Evolutionary conservation across 1,140 invertebrate genomes (phyloP).

Genomic region (Cydia fagiglandana): DNA sequence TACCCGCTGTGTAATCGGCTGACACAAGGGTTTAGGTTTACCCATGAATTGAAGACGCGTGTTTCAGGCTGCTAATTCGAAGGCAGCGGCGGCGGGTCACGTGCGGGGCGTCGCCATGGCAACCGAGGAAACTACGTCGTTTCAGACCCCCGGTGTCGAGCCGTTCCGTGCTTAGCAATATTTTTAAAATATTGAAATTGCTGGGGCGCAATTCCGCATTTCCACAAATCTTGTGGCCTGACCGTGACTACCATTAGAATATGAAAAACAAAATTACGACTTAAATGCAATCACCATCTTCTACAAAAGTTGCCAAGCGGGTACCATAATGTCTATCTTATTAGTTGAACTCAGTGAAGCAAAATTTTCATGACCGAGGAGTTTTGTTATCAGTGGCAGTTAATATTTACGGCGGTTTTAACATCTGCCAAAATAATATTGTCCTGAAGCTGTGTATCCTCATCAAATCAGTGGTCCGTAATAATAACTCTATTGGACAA

Average conservation of each 20-base stretch:
- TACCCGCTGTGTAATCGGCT: constrained; percentile 46
- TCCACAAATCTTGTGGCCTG: not conserved
- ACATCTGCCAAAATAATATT: constrained; percentile 14
- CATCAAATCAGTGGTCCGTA: constrained; percentile 64
- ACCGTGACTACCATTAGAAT: not conserved
- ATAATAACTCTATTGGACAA: constrained; percentile 71
- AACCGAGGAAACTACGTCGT: constrained; percentile 74
- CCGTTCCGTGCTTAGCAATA: not conserved
- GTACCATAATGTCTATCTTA: no score
- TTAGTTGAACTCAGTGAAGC: no score
- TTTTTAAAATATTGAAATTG: constrained; percentile 28
- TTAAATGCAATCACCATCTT: no score
- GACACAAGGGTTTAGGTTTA: constrained; percentile 45
- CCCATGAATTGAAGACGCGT: constrained; percentile 49
- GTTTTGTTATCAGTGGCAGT: not conserved
- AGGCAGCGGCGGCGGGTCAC: constrained; percentile 52
- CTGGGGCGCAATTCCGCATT: not conserved
- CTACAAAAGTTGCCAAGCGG: no score
- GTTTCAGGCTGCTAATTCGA: constrained; percentile 57
- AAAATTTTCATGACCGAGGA: not conserved
- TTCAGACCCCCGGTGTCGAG: constrained; percentile 47
- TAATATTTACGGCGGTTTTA: constrained; percentile 12
- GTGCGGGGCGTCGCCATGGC: constrained; percentile 71
- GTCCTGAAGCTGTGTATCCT: constrained; percentile 42
- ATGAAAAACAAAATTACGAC: not conserved